phyloP scores from a whole-genome alignment of 2,113 vertebrate species.

The Hippopotamus amphibius region DNA sequence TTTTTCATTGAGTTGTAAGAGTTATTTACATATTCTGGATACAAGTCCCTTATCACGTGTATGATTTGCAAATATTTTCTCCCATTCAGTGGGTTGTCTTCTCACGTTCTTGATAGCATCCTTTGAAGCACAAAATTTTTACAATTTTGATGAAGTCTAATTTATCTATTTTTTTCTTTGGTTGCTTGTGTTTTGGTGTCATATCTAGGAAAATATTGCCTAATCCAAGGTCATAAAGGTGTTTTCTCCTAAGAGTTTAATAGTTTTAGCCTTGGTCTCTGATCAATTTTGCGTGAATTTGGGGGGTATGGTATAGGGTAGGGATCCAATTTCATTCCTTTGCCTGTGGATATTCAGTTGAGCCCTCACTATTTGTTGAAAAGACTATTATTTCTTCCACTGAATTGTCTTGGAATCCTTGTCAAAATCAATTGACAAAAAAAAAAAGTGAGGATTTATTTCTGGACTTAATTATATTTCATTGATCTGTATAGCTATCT shows the following conservation, averaged over 20 bases:
- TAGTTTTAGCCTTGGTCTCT: neutral
- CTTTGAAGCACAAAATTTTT: neutral
- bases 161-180: neutral
- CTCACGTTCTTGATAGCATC: neutral
- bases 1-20: neutral
- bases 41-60: neutral
- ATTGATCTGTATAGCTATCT: neutral
- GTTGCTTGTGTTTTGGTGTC: neutral
- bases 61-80: slow-evolving; percentile 23
- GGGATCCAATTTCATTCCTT: neutral
- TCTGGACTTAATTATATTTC: neutral
- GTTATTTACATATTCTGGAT: neutral
- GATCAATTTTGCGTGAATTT: neutral
- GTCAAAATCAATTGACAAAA: no score
- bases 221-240: neutral
- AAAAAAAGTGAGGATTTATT: neutral
- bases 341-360: neutral
- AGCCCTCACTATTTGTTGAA: neutral
- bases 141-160: neutral
- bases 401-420: neutral
- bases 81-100: neutral
- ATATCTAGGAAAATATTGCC: neutral
- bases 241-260: neutral
- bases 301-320: neutral
- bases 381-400: neutral